Conservation (phyloP, 2,113 vertebrate species). For the Onychorhynchus coronatus region DNA sequence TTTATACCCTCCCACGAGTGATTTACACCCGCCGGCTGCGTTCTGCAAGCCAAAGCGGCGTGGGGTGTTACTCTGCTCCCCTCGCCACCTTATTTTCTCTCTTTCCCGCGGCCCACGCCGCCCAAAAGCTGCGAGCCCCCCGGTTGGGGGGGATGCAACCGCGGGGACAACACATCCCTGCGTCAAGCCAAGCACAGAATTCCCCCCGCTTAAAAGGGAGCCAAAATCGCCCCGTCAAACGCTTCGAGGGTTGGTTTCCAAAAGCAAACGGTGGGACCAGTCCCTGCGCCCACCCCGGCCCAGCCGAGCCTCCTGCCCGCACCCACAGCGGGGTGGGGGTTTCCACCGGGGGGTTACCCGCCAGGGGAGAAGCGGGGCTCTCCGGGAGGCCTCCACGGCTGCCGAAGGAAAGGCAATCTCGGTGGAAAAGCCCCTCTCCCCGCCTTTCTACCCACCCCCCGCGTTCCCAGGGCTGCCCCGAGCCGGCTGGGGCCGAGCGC, state of each 20-base stretch:
- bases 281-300: neutral
- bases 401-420: fast-evolving
- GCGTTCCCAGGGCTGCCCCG: neutral
- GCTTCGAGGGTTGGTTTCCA: fast-evolving
- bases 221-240: neutral
- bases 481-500: neutral
- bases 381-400: neutral
- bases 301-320: neutral
- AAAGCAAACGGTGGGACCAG: fast-evolving
- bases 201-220: fast-evolving
- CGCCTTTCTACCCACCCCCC: fast-evolving
- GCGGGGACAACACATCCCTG: fast-evolving
- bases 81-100: fast-evolving
- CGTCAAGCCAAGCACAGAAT: fast-evolving
- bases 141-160: neutral
- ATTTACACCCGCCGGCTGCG: neutral
- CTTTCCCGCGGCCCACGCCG: neutral
- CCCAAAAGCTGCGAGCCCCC: neutral
- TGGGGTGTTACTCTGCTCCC: neutral
- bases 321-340: fast-evolving
- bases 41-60: neutral
- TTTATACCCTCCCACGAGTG: neutral
- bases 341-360: neutral
- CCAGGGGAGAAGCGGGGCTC: neutral
- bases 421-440: neutral